phyloP scores from a whole-genome alignment of 92 coral and sea anemone species.

The Porites divaricata region DNA sequence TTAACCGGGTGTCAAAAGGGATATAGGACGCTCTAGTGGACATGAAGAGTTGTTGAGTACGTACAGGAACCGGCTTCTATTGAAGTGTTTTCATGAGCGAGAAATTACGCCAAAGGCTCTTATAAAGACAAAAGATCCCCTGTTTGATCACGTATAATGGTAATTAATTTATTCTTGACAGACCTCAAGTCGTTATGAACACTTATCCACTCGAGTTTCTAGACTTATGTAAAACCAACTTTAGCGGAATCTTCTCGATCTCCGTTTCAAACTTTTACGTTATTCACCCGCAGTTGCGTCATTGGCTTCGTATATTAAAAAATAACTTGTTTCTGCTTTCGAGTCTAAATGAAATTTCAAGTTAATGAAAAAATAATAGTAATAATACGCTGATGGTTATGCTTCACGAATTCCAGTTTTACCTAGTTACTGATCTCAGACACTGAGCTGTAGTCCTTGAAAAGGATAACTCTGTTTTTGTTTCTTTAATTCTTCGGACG shows the following conservation, averaged over 20 bases:
- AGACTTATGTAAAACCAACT: slow-evolving; percentile 5
- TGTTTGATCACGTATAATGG: slow-evolving; percentile 14
- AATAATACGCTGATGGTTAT: too few relatives aligned
- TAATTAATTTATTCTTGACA: slow-evolving; percentile 28
- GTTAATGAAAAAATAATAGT: too few relatives aligned
- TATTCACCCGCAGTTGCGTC: not conserved
- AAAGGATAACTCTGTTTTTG: too few relatives aligned
- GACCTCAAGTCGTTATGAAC: slow-evolving; percentile 25
- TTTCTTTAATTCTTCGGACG: too few relatives aligned
- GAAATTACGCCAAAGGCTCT: slow-evolving; percentile 17
- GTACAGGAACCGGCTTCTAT: slow-evolving; percentile 9
- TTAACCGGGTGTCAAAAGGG: not conserved
- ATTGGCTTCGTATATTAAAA: too few relatives aligned
- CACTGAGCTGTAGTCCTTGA: too few relatives aligned
- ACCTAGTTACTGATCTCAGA: too few relatives aligned
- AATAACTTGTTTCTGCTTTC: not conserved
- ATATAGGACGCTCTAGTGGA: slow-evolving; percentile 1
- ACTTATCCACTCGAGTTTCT: slow-evolving; percentile 1
- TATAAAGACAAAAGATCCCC: slow-evolving; percentile 11
- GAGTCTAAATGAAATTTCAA: not conserved
- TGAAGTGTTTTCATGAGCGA: slow-evolving; percentile 7
- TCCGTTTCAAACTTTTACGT: not conserved
- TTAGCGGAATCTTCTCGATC: not conserved
- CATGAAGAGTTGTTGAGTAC: slow-evolving; percentile 9
- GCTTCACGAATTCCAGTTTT: too few relatives aligned